Evolutionary conservation across 2,113 vertebrate genomes (phyloP).

Genomic region (Tetrax tetrax): DNA sequence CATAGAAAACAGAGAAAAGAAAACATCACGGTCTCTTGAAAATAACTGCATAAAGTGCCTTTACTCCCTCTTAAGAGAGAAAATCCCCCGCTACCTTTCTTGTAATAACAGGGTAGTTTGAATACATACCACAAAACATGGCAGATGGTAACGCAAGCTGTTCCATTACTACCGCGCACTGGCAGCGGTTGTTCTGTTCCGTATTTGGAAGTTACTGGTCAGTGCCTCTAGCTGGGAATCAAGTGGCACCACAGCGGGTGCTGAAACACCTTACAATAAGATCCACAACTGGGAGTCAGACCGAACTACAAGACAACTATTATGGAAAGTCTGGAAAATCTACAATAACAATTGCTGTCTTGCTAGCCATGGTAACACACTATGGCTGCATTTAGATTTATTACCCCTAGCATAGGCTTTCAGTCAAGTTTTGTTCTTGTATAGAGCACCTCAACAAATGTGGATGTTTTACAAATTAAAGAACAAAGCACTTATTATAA

Average conservation of each 20-base stretch:
- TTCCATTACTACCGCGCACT: not conserved
- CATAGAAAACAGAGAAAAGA: not conserved
- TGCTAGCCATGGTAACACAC: not conserved
- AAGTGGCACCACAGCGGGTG: fast-evolving
- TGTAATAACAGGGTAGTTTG: not conserved
- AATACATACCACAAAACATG: not conserved
- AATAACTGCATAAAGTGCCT: not conserved
- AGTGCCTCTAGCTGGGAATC: not conserved
- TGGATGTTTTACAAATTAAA: not conserved
- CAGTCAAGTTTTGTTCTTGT: not conserved
- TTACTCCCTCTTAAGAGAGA: not conserved
- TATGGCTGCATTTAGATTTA: not conserved
- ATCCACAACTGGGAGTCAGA: not conserved
- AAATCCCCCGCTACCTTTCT: not conserved
- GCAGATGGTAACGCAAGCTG: not conserved
- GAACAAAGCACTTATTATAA: not conserved
- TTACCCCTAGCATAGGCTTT: not conserved
- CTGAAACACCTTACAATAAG: not conserved
- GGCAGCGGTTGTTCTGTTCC: not conserved
- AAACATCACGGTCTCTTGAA: not conserved
- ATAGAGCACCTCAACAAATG: not conserved
- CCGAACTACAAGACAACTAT: not conserved
- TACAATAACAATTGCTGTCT: not conserved
- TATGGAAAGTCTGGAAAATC: not conserved
- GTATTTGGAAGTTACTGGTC: not conserved